phyloP scores from a whole-genome alignment of 2,797 vertebrate species.

The Cebuella pygmaea region DNA sequence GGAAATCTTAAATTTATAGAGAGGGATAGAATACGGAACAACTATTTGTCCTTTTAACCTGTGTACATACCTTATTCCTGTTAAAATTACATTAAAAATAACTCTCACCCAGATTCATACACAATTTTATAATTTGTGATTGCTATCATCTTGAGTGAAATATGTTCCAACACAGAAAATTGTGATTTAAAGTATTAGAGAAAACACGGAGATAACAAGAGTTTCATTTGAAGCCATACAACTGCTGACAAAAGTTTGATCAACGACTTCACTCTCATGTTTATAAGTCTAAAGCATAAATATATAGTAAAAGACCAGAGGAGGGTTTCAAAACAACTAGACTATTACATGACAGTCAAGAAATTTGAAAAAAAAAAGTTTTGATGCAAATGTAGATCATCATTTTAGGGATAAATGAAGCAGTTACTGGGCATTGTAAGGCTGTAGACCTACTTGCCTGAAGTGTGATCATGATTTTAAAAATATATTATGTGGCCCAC shows the following conservation, averaged over 20 bases:
- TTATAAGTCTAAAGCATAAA: conserved; percentile 28
- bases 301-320: conserved; percentile 39
- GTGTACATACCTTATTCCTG: not conserved
- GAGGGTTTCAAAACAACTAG: conserved; percentile 6
- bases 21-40: not conserved
- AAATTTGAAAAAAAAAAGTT: not conserved
- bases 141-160: conserved; percentile 9
- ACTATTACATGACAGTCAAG: not conserved
- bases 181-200: conserved; percentile 47
- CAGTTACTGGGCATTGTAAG: not conserved
- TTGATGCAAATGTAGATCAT: not conserved
- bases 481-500: not conserved
- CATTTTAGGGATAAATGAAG: conserved; percentile 41
- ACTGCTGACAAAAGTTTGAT: conserved; percentile 42
- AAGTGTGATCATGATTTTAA: conserved; percentile 10
- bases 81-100: conserved; percentile 40
- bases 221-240: conserved; percentile 15
- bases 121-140: conserved; percentile 37
- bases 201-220: not conserved
- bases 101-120: not conserved
- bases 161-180: not conserved
- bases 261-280: not conserved
- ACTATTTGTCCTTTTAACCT: not conserved
- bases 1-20: conserved; percentile 19
- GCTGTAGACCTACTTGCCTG: not conserved